A percentile compares a stretch with the other conserved stretches of the same genome.
Conservation (phyloP, 2,797 vertebrate species). For the Forpus xanthops region DNA sequence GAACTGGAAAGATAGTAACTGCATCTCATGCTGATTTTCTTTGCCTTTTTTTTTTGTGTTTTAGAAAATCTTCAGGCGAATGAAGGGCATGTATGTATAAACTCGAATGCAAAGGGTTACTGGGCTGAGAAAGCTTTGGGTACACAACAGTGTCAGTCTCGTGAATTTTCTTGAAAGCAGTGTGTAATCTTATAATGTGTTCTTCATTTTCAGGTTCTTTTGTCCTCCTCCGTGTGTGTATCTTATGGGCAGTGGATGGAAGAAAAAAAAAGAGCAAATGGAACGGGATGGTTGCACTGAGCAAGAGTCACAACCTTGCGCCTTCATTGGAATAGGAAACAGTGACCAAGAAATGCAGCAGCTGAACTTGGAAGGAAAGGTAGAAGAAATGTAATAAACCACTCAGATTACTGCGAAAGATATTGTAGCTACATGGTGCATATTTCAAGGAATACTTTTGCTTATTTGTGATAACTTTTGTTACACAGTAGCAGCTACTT, state of each 20-base stretch:
- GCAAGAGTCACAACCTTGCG: conserved; percentile 97
- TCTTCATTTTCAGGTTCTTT: conserved; percentile 86
- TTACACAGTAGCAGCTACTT: not conserved
- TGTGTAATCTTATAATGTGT: not conserved
- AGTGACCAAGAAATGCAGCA: conserved; percentile 99
- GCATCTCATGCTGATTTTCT: not conserved
- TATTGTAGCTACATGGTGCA: not conserved
- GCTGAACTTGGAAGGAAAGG: conserved; percentile 98
- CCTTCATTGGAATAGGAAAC: conserved; percentile 98
- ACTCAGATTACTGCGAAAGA: not conserved
- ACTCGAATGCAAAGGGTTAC: not conserved
- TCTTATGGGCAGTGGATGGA: conserved; percentile 99
- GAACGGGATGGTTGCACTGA: conserved; percentile 95
- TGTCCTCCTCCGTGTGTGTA: conserved; percentile 98
- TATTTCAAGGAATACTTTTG: not conserved
- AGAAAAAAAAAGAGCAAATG: conserved; percentile 99
- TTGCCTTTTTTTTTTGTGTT: not conserved
- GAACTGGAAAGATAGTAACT: not conserved
- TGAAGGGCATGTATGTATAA: not conserved
- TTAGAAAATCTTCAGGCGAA: not conserved
- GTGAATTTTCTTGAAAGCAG: not conserved
- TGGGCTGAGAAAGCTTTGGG: not conserved
- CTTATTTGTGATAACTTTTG: not conserved
- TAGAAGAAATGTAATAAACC: conserved; percentile 55
- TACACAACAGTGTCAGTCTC: not conserved